Evolutionary conservation across 2,888 invertebrate species (phyloP).

Genomic region (Hydraecia micacea): DNA sequence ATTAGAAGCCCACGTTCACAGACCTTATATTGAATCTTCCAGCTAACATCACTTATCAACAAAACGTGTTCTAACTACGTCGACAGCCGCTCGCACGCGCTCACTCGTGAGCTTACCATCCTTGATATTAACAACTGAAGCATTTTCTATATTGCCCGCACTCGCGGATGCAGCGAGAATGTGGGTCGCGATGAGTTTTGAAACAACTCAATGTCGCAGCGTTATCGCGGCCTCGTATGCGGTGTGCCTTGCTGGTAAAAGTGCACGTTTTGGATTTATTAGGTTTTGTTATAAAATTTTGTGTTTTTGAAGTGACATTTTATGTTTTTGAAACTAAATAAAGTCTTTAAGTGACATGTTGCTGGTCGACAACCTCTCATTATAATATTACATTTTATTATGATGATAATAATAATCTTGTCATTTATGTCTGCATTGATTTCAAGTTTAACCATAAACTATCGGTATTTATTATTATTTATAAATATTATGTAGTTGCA

Average conservation of each 20-base stretch:
- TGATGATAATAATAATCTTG: neutral
- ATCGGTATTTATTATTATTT: neutral
- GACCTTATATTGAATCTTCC: conserved; percentile 9
- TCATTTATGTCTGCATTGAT: conserved; percentile 1
- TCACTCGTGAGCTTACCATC: conserved; percentile 58
- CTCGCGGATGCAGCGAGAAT: conserved; percentile 79
- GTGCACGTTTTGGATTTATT: conserved; percentile 40
- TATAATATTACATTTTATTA: neutral
- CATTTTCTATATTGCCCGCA: conserved; percentile 62
- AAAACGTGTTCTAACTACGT: conserved; percentile 43
- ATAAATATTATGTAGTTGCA: neutral
- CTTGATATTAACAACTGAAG: conserved; percentile 63
- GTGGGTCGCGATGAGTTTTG: conserved; percentile 80
- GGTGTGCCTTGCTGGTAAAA: conserved; percentile 53
- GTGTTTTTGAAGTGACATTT: too few relatives aligned
- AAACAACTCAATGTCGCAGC: conserved; percentile 80
- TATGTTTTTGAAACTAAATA: neutral
- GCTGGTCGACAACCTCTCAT: neutral
- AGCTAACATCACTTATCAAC: conserved; percentile 19
- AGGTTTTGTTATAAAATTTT: neutral
- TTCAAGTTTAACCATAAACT: neutral
- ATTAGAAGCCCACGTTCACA: neutral
- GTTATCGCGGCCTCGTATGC: conserved; percentile 67
- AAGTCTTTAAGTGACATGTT: neutral
- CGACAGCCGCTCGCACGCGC: conserved; percentile 12